Evolutionary conservation across 1,140 invertebrate genomes (phyloP).

Genomic region (Galendromus occidentalis): DNA sequence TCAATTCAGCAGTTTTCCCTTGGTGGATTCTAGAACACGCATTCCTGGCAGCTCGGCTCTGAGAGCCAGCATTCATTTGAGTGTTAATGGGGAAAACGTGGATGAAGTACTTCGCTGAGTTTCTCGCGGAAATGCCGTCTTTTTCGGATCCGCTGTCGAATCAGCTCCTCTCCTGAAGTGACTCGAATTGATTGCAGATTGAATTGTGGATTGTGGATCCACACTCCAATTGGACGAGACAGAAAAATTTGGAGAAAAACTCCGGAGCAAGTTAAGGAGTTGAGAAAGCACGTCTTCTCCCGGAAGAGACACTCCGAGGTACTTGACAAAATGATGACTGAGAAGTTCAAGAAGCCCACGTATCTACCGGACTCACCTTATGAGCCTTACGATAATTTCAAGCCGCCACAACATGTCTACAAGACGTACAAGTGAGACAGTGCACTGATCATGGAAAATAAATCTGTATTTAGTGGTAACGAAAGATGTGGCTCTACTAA

Average conservation of each 20-base stretch:
- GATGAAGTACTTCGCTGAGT: too few species aligned
- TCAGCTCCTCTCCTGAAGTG: too few species aligned
- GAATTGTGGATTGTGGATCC: slow-evolving; percentile 4
- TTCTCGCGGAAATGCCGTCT: too few species aligned
- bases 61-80: too few species aligned
- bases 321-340: not conserved
- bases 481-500: too few species aligned
- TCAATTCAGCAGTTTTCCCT: too few species aligned
- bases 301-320: not conserved
- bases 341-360: not conserved
- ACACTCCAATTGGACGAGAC: not conserved
- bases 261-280: not conserved
- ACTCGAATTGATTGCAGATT: not conserved
- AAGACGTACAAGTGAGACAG: not conserved
- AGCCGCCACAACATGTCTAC: not conserved
- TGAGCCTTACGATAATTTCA: not conserved
- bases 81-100: too few species aligned
- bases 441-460: too few species aligned
- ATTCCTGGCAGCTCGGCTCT: too few species aligned
- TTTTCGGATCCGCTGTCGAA: too few species aligned
- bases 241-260: not conserved
- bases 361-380: not conserved
- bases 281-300: not conserved
- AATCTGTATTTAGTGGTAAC: too few species aligned
- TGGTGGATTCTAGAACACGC: too few species aligned